A percentile compares a stretch with the other conserved stretches of the same genome.
Evolutionary conservation across 64 coral and sea anemone species (phyloP).

Genomic region (Platygyra sinensis): DNA sequence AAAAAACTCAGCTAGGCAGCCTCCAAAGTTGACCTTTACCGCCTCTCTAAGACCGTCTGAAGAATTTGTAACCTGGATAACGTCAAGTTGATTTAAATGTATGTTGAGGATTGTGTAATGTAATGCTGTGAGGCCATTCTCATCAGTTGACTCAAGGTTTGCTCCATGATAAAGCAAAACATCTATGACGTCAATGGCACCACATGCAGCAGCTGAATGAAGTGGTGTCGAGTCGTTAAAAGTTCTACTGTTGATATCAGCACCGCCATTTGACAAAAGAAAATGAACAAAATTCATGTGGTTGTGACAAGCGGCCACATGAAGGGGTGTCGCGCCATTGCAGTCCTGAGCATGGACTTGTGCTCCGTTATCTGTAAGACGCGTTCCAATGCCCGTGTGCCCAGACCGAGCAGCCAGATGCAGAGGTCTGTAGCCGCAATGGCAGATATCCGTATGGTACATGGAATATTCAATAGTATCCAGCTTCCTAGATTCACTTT

Average conservation of each 20-base stretch:
- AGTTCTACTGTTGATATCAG: background rate
- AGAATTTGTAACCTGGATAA: background rate
- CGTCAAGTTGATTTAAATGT: background rate
- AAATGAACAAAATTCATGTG: background rate
- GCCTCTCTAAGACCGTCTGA: background rate
- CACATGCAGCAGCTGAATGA: constrained; percentile 40
- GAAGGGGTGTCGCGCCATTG: constrained; percentile 35
- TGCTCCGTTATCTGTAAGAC: background rate
- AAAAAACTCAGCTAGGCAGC: background rate
- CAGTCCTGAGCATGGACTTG: constrained; percentile 1
- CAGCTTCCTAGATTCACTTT: background rate
- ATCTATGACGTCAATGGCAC: background rate
- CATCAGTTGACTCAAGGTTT: constrained; percentile 25
- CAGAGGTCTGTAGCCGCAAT: constrained; percentile 32
- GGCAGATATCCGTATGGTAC: constrained; percentile 16
- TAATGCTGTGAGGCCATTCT: background rate
- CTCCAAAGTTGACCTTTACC: background rate
- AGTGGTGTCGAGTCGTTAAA: constrained; percentile 49
- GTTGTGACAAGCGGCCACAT: constrained; percentile 58
- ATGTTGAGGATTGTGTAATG: constrained; percentile 13
- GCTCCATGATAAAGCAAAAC: constrained; percentile 6
- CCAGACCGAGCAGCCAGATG: constrained; percentile 23
- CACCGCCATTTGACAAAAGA: background rate
- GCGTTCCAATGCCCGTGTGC: too few relatives aligned
- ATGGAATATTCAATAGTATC: background rate